Base-by-base conservation (phyloP, 1,140 invertebrate genomes). In the Monomorium pharaonis region DNA sequence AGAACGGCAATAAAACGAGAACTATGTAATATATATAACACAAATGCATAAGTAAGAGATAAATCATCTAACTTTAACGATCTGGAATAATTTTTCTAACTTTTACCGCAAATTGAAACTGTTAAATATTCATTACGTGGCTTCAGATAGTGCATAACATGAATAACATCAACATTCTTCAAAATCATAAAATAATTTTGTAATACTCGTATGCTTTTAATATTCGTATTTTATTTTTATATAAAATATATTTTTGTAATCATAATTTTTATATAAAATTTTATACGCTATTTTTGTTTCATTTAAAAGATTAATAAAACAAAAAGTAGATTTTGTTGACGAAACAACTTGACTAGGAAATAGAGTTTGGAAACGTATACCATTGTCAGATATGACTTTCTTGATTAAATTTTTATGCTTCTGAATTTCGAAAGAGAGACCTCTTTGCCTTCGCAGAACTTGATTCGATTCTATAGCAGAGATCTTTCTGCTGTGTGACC, bases 401-500 rank as follows among this genome's bases (percentile, higher is more conserved):
- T 27, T 18, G 24, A 27, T 1, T 63, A 2, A 37, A 62, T 47
- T 21, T 62, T 16, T 12, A 24, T 37, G 37, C n/a, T n/a, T 10
- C 60, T 33, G 5, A 60, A 49, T 58, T 27, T 69, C 6, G 30
- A 70, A 70, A 80, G 49, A 24, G n/a, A n/a, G n/a, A 16, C 4
- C 44, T 42, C 27, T 21, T 65, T 51, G 12, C 42, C 9, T 67
- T n/a, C 14, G 16, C 30, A 65, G 33, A 65, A 81, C 12, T 70
- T 7, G n/a, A 30, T 24, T 24, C 30, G 58, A 56, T 44, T 44
- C 37, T 21, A 70, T 81, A n/a, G n/a, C 58, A 16, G 42, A 44
- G 60, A 56, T 42, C 60, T 84, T 84, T 77, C 58, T 37, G 56
- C 42, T 62, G n/a, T n/a, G n/a, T n/a, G 76, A 69, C 84, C 72